phyloP scores from a whole-genome alignment of 2,888 invertebrate species.

The Chymomyza caudatula region DNA sequence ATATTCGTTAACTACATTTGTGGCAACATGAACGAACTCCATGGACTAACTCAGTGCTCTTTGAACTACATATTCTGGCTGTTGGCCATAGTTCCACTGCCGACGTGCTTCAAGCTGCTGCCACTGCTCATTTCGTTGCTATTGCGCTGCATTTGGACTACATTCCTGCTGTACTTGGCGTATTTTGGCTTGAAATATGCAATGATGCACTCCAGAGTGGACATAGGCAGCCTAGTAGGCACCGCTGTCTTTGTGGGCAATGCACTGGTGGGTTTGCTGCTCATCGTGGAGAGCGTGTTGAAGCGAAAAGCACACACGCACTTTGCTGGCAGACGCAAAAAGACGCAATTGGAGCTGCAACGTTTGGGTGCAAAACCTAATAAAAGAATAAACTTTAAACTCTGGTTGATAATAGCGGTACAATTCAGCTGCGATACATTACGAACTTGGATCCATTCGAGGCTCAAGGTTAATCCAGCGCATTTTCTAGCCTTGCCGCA shows the following conservation, averaged over 20 bases:
- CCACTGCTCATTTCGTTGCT: conserved; percentile 21
- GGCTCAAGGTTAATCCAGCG: conserved; percentile 23
- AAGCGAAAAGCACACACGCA: conserved; percentile 24
- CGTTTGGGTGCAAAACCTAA: conserved; percentile 18
- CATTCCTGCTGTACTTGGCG: conserved; percentile 29
- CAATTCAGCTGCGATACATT: conserved; percentile 38
- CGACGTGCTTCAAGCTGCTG: background rate
- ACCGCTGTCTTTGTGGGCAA: conserved; percentile 29
- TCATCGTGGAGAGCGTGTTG: conserved; percentile 44
- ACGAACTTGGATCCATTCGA: conserved; percentile 40
- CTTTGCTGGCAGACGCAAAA: conserved; percentile 31
- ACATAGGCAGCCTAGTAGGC: conserved; percentile 37
- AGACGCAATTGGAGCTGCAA: conserved; percentile 40
- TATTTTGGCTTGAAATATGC: background rate
- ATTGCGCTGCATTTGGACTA: conserved; percentile 35
- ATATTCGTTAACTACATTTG: background rate
- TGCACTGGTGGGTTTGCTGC: conserved; percentile 23
- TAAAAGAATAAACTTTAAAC: conserved; percentile 6
- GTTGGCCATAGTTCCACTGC: conserved; percentile 42
- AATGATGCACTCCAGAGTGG: rapidly evolving
- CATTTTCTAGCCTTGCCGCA: conserved; percentile 50
- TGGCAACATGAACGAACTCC: conserved; percentile 41
- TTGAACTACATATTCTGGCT: conserved; percentile 27
- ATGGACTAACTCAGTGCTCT: conserved; percentile 27
- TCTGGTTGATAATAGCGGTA: conserved; percentile 32